These are phyloP conservation scores for Sporophila hypoxantha DNA, from an alignment of 2,113 vertebrate genomes.

Conservation along the genomic window DNA sequence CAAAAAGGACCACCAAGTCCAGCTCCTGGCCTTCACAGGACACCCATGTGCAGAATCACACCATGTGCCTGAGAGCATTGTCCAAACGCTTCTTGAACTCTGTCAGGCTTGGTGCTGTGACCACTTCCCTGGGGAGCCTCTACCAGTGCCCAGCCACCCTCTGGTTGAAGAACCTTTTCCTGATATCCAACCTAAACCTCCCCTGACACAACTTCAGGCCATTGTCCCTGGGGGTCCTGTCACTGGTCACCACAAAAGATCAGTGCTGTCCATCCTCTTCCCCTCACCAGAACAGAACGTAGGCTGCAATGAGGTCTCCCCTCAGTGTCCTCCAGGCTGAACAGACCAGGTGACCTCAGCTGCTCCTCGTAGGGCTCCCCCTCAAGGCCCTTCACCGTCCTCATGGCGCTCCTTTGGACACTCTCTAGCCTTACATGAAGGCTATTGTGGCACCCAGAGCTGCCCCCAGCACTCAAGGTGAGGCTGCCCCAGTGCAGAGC, in stretches of 20 bases:
- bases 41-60: too few relatives aligned
- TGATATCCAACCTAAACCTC: background rate
- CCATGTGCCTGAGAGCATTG: background rate
- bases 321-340: background rate
- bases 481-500: too few relatives aligned
- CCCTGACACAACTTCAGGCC: rapidly evolving
- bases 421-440: too few relatives aligned
- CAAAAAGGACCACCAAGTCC: background rate
- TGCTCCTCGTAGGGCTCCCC: rapidly evolving
- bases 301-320: background rate
- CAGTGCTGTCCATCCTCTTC: background rate
- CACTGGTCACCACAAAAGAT: background rate
- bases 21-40: background rate
- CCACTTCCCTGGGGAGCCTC: rapidly evolving
- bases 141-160: rapidly evolving
- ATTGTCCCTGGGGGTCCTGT: rapidly evolving
- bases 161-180: background rate
- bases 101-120: too few relatives aligned
- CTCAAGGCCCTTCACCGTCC: background rate
- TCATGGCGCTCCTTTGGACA: background rate
- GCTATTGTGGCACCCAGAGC: background rate
- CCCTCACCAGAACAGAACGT: background rate
- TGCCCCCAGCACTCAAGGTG: too few relatives aligned
- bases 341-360: background rate
- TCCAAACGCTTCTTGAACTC: background rate